Evolutionary conservation across 64 coral and sea anemone genomes (phyloP).

Genomic region (Porites australiensis): DNA sequence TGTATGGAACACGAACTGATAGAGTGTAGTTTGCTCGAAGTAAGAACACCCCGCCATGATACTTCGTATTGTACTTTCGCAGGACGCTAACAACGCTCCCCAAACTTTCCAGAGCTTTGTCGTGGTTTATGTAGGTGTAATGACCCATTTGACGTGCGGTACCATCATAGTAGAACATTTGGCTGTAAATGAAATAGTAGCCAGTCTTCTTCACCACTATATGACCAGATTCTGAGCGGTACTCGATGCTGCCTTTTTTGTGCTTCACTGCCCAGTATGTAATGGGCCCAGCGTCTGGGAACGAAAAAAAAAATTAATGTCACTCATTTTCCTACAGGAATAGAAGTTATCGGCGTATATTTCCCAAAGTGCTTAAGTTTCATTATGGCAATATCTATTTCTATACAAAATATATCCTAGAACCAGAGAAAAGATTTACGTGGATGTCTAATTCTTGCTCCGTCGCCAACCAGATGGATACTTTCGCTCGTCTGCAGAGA

Average conservation of each 20-base stretch:
- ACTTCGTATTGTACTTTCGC: constrained; percentile 66
- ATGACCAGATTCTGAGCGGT: constrained; percentile 12
- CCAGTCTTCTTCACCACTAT: constrained; percentile 66
- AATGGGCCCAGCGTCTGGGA: too few species aligned
- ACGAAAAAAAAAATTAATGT: too few species aligned
- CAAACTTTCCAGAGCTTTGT: constrained; percentile 74
- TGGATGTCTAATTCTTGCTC: not conserved
- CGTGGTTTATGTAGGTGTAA: constrained; percentile 73
- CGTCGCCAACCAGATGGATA: constrained; percentile 52
- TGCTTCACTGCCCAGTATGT: constrained; percentile 24
- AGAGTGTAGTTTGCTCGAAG: constrained; percentile 64
- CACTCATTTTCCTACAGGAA: too few species aligned
- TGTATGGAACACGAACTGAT: constrained; percentile 61
- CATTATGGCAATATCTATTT: too few species aligned
- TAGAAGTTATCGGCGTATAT: too few species aligned
- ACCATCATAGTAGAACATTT: constrained; percentile 86
- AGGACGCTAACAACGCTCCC: constrained; percentile 12
- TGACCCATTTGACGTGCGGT: constrained; percentile 49
- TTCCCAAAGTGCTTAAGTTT: too few species aligned
- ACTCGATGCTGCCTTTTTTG: constrained; percentile 43
- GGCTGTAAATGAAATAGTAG: constrained; percentile 84
- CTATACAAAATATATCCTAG: too few species aligned
- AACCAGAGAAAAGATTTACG: too few species aligned
- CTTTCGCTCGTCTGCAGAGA: constrained; percentile 2
- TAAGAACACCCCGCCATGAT: constrained; percentile 80